phyloP scores from a whole-genome alignment of 2,113 vertebrate species.

The Shinisaurus crocodilurus region DNA sequence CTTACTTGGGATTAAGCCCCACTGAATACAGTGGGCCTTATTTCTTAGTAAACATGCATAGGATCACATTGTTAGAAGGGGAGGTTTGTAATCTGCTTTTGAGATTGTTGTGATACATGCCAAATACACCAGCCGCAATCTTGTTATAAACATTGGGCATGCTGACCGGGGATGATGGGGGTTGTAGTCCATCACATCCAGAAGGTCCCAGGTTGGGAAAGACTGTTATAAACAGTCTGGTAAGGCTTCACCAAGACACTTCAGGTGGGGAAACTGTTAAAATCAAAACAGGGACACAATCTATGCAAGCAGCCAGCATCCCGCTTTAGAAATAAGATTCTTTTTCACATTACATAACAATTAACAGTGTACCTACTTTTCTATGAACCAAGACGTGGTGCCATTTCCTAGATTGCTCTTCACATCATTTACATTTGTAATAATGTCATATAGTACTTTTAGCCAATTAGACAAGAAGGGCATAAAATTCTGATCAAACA shows the following conservation, averaged over 20 bases:
- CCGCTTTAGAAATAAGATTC: too few species aligned
- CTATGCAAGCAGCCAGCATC: not conserved
- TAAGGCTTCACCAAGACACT: not conserved
- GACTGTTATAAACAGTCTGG: not conserved
- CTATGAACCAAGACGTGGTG: not conserved
- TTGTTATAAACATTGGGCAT: not conserved
- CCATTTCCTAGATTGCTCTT: not conserved
- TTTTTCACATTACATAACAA: not conserved
- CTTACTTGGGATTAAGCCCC: not conserved
- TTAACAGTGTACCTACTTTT: not conserved
- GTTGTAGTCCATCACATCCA: too few species aligned
- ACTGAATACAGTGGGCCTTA: not conserved
- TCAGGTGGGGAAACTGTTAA: not conserved
- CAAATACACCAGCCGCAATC: not conserved
- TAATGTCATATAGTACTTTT: constrained; percentile 5
- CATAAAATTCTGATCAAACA: not conserved
- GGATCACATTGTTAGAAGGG: not conserved
- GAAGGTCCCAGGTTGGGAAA: too few species aligned
- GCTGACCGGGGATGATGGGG: too few species aligned
- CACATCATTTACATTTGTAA: constrained; percentile 9
- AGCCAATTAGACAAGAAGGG: constrained; percentile 5
- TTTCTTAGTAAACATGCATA: not conserved
- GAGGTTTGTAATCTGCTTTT: not conserved
- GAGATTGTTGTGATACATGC: not conserved
- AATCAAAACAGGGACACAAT: too few species aligned